Base-by-base conservation (phyloP, 2,888 invertebrate species). In the Ectemnius cavifrons region DNA sequence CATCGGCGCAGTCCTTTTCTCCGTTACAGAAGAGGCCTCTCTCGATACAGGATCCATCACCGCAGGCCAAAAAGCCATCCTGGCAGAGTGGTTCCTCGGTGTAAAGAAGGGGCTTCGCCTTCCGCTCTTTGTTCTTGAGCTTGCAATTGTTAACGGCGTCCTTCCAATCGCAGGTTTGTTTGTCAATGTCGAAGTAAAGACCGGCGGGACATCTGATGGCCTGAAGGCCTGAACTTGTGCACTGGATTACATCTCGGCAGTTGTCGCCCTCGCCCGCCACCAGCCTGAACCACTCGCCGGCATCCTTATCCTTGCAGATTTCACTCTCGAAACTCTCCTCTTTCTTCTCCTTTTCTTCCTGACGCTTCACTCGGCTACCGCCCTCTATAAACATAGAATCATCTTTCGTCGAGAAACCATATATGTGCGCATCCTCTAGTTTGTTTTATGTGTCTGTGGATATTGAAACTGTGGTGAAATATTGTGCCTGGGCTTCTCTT, bases 151-250 rank as follows among this genome's bases (percentile, higher is more conserved):
- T 97, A n/a, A 97, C 97, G 2, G 97, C 94, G 79, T 95, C 96
- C 91, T 96, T 97, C 97, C 97, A 98, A 90, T 97, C 97, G 89
- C 97, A 98, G 2, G 97, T 97, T 92, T 98, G 97, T 91, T 97
- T 97, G 90, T 97, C 97, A 88, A 97, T 97, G 91, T 98, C 97
- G 92, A 98, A 98, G 92, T 93, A 97, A 85, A 98, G 92, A 91
- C 97, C 97, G 69, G 97, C 97, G 57, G 97, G 97, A 90, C 97
- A 97, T 91, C 97, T 95, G 88, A 97, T 96, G 37, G 97, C 97
- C 94, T 97, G 97, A 64, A 97, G 94, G 89, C 97, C 97, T 90
- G 97, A 97, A 90, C 97, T 96, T 83, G 97, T 97, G 92, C 97
- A 97, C 92, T 97, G 97, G 91, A 97, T 97, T 91, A 97, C 97